Conservation (phyloP, 1,140 invertebrate genomes). For the Drosophila melanica region DNA sequence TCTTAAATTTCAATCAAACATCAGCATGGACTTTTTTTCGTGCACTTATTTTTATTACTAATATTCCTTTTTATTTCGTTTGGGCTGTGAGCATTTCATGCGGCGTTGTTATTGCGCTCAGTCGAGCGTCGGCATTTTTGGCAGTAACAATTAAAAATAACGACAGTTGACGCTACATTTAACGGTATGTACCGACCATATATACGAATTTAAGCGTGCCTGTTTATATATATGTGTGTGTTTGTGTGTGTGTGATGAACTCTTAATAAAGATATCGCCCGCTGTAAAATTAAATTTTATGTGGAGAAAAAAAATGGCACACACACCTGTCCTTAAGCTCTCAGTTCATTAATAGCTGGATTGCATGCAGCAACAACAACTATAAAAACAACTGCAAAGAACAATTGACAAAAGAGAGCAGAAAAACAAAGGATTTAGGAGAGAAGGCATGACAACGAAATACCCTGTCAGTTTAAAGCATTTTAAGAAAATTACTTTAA, state of each 20-base stretch:
- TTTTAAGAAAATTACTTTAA: not conserved
- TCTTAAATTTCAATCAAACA: slow-evolving; percentile 65
- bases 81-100: slow-evolving; percentile 12
- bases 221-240: slow-evolving; percentile 6
- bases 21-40: slow-evolving; percentile 21
- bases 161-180: slow-evolving; percentile 55
- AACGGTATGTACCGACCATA: slow-evolving; percentile 52
- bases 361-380: slow-evolving; percentile 35
- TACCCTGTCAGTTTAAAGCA: not conserved
- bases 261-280: slow-evolving; percentile 65
- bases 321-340: slow-evolving; percentile 42
- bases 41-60: slow-evolving; percentile 4
- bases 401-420: slow-evolving; percentile 3
- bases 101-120: slow-evolving; percentile 6
- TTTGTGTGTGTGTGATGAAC: slow-evolving; percentile 37
- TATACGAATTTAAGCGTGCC: slow-evolving; percentile 1
- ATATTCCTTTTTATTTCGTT: slow-evolving; percentile 7
- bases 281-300: slow-evolving; percentile 75
- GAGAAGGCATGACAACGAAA: not conserved
- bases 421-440: too few relatives aligned
- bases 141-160: slow-evolving; percentile 77
- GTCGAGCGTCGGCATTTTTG: slow-evolving; percentile 53
- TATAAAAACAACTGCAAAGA: slow-evolving; percentile 29
- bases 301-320: slow-evolving; percentile 14
- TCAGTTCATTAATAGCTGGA: slow-evolving; percentile 45